Evolutionary conservation across 2,113 vertebrate species (phyloP).

Genomic region (Cryptotis parvus): DNA sequence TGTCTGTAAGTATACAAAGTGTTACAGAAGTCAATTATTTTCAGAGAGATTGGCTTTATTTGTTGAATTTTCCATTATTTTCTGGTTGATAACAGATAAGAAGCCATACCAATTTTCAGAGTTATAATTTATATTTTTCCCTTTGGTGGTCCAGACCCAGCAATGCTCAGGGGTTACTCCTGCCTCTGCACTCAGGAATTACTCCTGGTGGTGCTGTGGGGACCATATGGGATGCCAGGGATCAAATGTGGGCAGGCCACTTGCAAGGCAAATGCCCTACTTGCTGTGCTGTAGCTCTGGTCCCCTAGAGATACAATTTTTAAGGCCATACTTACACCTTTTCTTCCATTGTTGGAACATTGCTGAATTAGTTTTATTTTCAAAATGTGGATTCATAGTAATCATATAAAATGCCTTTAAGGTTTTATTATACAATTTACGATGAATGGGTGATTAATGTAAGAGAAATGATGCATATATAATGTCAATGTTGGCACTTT

Average conservation of each 20-base stretch:
- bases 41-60: slow-evolving; percentile 8
- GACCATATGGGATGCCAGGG: too few relatives aligned
- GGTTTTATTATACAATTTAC: neutral
- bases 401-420: slow-evolving; percentile 30
- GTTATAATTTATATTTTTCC: too few relatives aligned
- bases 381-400: slow-evolving; percentile 58
- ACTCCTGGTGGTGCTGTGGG: too few relatives aligned
- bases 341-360: neutral
- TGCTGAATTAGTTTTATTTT: slow-evolving; percentile 62
- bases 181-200: too few relatives aligned
- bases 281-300: too few relatives aligned
- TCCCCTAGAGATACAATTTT: neutral
- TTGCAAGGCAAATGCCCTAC: too few relatives aligned
- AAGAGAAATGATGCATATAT: too few relatives aligned
- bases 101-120: neutral
- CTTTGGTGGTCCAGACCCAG: too few relatives aligned
- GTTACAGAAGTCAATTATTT: slow-evolving; percentile 7
- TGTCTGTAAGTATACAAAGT: neutral
- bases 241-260: too few relatives aligned
- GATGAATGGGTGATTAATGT: too few relatives aligned
- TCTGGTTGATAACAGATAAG: slow-evolving; percentile 50
- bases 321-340: slow-evolving; percentile 19
- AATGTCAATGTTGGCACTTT: slow-evolving; percentile 34
- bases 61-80: neutral
- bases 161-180: too few relatives aligned